Evolutionary conservation across 2,888 invertebrate species (phyloP), one percentile per base, ranked within the genome.

Genomic region (Monochamus alternatus): DNA sequence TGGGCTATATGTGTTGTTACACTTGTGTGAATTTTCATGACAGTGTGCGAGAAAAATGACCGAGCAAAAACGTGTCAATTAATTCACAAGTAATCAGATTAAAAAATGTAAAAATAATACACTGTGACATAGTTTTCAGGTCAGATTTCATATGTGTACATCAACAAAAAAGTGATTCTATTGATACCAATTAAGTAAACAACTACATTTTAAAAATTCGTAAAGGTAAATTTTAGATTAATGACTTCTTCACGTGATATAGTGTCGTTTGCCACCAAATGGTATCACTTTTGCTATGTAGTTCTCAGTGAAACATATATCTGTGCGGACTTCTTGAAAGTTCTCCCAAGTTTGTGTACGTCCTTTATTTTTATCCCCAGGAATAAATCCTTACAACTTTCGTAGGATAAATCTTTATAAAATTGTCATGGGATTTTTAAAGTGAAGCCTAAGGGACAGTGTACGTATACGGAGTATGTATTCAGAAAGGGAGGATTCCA

Each of bases 391-490:
- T 51, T 51, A 51, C 51, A 51, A 51, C 12, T 51, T 51, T n/a
- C 51, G 3, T n/a, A n/a, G 51, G n/a, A 51, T 51, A 51, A 51
- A 51, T 51, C 51, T 51, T 51, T 51, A 51, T 51, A 51, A 51
- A 51, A 51, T 51, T n/a, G 10, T n/a, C 51, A 51, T 51, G 51
- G n/a, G 51, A 51, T 51, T 51, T 51, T n/a, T 51, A 51, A 51
- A 51, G 51, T 51, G 51, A 51, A 51, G 51, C 51, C 51, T 51
- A 5, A 51, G 51, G 51, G 51, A 51, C 51, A 51, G 9, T 10
- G 51, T 51, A 51, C 51, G n/a, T 10, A 51, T 0, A 38, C 38
- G 38, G 7, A 38, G 38, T 38, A 38, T 2, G 38, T 38, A 38
- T 38, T 38, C 2, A 38, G 38, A 38, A 38, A 38, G 38, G 7